A percentile compares a stretch with the other conserved stretches of the same genome.
These are phyloP conservation scores for Leptogaster cylindrica DNA, from an alignment of 2,888 invertebrate species.

Conservation along the genomic window DNA sequence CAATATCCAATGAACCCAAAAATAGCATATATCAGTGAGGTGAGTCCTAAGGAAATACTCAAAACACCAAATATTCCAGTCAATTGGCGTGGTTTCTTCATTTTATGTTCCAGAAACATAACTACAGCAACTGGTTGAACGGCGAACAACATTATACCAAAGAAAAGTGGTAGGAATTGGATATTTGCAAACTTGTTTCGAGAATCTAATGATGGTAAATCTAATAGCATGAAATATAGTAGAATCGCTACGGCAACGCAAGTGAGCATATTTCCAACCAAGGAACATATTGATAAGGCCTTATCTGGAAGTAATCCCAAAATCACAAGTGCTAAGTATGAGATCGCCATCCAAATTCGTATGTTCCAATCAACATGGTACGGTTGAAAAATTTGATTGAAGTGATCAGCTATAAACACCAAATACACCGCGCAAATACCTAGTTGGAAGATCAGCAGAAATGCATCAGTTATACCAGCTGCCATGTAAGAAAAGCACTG, in stretches of 20 bases:
- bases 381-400: constrained; percentile 64
- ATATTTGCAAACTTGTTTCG: constrained; percentile 63
- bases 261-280: constrained; percentile 82
- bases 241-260: constrained; percentile 74
- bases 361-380: constrained; percentile 58
- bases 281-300: constrained; percentile 81
- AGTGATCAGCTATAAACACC: constrained; percentile 76
- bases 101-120: not conserved
- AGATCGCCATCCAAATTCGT: constrained; percentile 70
- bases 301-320: constrained; percentile 79
- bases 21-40: not conserved
- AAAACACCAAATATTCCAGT: constrained; percentile 54
- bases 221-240: constrained; percentile 72
- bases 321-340: constrained; percentile 71
- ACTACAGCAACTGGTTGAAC: constrained; percentile 83
- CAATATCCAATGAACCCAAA: not conserved
- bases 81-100: not conserved
- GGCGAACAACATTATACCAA: constrained; percentile 90
- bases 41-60: not conserved
- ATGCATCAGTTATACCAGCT: constrained; percentile 68
- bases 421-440: constrained; percentile 89
- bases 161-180: constrained; percentile 75
- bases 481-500: constrained; percentile 68
- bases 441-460: constrained; percentile 81
- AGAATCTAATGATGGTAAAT: constrained; percentile 65